Evolutionary conservation across 2,113 vertebrate species (phyloP), one percentile per base, ranked within the genome.

Genomic region (Zapornia atra): DNA sequence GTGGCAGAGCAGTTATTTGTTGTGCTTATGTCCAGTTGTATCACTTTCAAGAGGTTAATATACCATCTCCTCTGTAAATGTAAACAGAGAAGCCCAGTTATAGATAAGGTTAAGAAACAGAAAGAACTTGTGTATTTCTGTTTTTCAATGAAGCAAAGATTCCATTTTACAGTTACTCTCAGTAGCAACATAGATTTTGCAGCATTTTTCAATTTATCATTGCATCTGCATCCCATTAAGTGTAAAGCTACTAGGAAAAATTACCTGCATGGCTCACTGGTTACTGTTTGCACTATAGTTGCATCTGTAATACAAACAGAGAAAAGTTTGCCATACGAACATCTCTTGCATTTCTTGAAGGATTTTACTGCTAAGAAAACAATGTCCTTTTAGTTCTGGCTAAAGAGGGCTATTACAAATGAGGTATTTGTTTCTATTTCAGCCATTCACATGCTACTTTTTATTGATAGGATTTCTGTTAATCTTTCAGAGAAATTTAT

Each of bases 1-100:
- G 6, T 38, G 6, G 14, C 11, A 0, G 0, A 87, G 7, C 21
- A 54, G 11, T 21, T 75, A 25, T 53, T 31, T 66, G 2, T 12
- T 44, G 6, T 66, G 33, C 40, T 63, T 66, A 5, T 28, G 16
- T 28, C 9, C 31, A 78, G 33, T 6, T 38, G 4, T 50, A 31
- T 59, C 14, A 40, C 13, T 57, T 84, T 53, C 20, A 50, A 50
- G 12, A 66, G 7, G 6, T 1, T 28, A 73, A 31, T 5, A 33
- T 15, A 36, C 3, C 5, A 33, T 20, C 8, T 72, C 25, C 9
- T 53, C 16, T 59, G n/a, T 26, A 69, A 59, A 33, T 6, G 4
- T 2, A 2, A 15, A 33, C 2, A 44, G 25, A 29, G 83, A 90
- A 66, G 15, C 2, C 0, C 10, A 72, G 4, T 6, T 42, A 3